Percentiles rank a stretch among this genome's conserved stretches.
phyloP scores from a whole-genome alignment of 2,113 vertebrate species.

The Alectura lathami region DNA sequence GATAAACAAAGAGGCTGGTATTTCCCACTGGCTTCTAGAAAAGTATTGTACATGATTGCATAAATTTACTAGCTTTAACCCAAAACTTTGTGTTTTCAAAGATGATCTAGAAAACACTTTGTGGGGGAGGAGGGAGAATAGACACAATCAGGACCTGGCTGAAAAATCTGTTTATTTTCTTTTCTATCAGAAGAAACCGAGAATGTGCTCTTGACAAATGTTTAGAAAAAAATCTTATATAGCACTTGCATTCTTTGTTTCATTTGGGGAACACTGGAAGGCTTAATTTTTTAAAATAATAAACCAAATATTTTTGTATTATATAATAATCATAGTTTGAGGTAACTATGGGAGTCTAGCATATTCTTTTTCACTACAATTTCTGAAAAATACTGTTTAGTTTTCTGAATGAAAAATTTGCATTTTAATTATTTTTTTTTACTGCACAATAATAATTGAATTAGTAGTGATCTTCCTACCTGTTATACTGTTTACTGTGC shows the following conservation, averaged over 20 bases:
- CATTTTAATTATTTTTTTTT: neutral
- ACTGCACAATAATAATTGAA: neutral
- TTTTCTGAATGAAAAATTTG: rapidly evolving
- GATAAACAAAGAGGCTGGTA: neutral
- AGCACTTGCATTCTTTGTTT: neutral
- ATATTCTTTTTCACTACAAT: neutral
- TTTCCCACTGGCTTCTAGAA: neutral
- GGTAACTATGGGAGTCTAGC: neutral
- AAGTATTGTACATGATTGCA: neutral
- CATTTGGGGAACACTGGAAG: neutral
- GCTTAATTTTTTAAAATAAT: neutral
- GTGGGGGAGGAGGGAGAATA: neutral
- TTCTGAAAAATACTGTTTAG: neutral
- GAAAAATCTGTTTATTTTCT: neutral
- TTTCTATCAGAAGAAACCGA: neutral
- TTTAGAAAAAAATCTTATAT: neutral
- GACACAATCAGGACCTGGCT: neutral
- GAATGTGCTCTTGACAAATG: neutral
- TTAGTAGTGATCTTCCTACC: neutral
- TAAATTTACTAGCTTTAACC: no score
- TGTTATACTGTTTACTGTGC: neutral
- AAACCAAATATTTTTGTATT: neutral
- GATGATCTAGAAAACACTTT: neutral
- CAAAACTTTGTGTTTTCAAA: neutral
- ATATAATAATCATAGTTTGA: neutral